A percentile compares a stretch with the other conserved stretches of the same genome.
Evolutionary conservation across 2,113 vertebrate species (phyloP).

Genomic region (Campylorhamphus procurvoides): DNA sequence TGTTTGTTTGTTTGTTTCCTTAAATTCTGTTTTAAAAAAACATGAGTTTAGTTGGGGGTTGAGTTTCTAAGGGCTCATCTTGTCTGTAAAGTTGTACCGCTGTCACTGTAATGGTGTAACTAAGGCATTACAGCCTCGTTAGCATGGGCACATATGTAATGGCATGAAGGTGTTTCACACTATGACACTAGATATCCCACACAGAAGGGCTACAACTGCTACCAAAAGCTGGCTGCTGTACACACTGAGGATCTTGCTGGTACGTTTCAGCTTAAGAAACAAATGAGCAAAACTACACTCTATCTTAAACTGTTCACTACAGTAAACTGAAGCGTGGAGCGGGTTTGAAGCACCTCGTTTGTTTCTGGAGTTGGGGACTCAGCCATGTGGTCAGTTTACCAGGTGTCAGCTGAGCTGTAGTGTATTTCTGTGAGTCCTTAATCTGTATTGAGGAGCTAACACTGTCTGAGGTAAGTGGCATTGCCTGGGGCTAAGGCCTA

Average conservation of each 20-base stretch:
- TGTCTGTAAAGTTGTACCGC: background rate
- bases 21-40: background rate
- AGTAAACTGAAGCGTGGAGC: background rate
- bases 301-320: background rate
- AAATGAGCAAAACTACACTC: background rate
- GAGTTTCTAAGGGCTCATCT: constrained; percentile 8
- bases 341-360: background rate
- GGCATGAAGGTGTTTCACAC: background rate
- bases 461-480: background rate
- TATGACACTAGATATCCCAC: background rate
- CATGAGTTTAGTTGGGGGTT: background rate
- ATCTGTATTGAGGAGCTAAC: background rate
- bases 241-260: background rate
- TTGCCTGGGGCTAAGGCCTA: background rate
- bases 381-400: background rate
- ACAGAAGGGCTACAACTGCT: background rate
- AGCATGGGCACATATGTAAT: background rate
- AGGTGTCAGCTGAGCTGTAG: background rate
- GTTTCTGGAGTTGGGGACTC: background rate
- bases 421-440: background rate
- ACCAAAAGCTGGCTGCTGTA: background rate
- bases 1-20: background rate
- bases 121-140: background rate
- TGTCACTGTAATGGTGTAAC: background rate
- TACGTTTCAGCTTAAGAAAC: background rate